phyloP scores from a whole-genome alignment of 2,113 vertebrate species.

The Oreochromis tanganicae region DNA sequence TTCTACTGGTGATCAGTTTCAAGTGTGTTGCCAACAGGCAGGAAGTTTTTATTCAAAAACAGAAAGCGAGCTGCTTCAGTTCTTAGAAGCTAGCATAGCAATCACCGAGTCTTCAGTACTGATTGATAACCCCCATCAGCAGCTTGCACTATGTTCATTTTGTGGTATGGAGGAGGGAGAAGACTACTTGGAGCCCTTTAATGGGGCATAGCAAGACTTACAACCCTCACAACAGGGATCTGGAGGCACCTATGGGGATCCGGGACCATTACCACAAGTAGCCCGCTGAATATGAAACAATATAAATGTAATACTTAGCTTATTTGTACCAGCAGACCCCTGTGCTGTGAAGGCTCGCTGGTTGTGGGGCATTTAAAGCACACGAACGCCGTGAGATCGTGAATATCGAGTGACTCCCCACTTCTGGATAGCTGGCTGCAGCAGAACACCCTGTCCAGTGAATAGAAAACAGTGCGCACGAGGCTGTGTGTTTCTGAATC shows the following conservation, averaged over 20 bases:
- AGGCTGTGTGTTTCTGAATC: neutral
- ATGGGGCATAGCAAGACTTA: neutral
- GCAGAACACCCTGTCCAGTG: neutral
- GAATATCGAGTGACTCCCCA: neutral
- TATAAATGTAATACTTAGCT: neutral
- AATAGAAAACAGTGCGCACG: neutral
- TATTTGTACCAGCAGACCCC: neutral
- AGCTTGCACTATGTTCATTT: neutral
- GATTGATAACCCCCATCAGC: slow-evolving; percentile 2
- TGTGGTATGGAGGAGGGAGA: neutral
- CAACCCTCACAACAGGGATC: neutral
- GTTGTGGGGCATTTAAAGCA: neutral
- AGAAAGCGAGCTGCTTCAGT: neutral
- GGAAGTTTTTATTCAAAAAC: neutral
- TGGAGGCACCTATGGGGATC: neutral
- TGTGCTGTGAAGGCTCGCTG: neutral
- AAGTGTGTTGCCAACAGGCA: neutral
- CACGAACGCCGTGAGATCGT: neutral
- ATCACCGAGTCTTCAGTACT: neutral
- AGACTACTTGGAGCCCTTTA: neutral
- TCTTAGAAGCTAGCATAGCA: neutral
- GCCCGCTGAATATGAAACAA: neutral
- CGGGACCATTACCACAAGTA: neutral
- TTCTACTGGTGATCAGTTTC: neutral
- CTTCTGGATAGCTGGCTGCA: neutral